Evolutionary conservation across 2,888 invertebrate species (phyloP).

Genomic region (Corythucha ciliata): DNA sequence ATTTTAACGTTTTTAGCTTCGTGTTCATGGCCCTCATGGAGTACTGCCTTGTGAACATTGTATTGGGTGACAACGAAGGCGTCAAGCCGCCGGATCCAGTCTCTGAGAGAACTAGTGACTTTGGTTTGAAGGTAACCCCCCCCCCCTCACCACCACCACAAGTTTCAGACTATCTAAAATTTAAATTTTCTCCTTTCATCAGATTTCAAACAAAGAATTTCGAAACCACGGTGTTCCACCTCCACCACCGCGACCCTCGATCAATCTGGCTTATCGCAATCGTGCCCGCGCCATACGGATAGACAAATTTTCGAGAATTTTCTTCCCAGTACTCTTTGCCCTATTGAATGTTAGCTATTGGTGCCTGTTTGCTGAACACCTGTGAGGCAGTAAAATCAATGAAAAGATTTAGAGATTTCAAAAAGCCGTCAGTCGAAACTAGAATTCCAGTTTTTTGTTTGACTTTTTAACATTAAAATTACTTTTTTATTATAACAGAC

Average conservation of each 20-base stretch:
- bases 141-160: not conserved
- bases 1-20: conserved; percentile 48
- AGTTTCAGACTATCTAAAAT: not conserved
- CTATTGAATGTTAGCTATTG: conserved; percentile 60
- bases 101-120: conserved; percentile 9
- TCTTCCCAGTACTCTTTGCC: conserved; percentile 60
- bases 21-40: conserved; percentile 92
- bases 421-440: too few relatives aligned
- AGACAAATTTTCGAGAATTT: conserved; percentile 58
- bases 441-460: too few relatives aligned
- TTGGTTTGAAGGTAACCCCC: conserved; percentile 8
- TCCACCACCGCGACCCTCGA: conserved; percentile 40
- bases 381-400: too few relatives aligned
- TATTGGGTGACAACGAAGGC: conserved; percentile 62
- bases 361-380: conserved; percentile 59
- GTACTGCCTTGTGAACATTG: conserved; percentile 80
- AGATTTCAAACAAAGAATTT: conserved; percentile 36
- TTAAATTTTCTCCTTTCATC: conserved; percentile 1
- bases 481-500: too few relatives aligned
- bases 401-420: too few relatives aligned
- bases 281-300: conserved; percentile 59
- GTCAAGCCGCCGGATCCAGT: conserved; percentile 45
- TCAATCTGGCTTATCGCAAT: conserved; percentile 43
- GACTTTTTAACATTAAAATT: too few relatives aligned
- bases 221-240: conserved; percentile 38